These are phyloP conservation scores for Myzus persicae DNA, from an alignment of 1,140 invertebrate genomes.

Conservation along the genomic window DNA sequence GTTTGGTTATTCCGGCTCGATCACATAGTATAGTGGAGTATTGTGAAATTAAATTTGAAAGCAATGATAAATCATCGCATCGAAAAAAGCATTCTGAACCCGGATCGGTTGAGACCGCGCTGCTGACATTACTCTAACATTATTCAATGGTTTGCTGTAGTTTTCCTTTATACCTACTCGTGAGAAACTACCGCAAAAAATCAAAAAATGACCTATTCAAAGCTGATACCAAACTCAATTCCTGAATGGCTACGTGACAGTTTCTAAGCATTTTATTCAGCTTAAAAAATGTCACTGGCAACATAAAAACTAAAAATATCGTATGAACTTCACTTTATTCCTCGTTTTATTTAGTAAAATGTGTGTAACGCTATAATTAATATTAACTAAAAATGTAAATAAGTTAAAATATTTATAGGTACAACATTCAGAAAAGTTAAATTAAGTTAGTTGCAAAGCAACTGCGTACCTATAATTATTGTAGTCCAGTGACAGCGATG, in stretches of 20 bases:
- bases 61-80: not conserved
- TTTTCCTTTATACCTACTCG: not conserved
- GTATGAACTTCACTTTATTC: not conserved
- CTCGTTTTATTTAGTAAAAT: not conserved
- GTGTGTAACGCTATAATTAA: not conserved
- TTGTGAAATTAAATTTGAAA: not conserved
- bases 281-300: not conserved
- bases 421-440: not conserved
- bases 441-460: not conserved
- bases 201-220: conserved; percentile 16
- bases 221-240: not conserved
- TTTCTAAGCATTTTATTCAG: not conserved
- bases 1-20: not conserved
- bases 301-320: not conserved
- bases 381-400: not conserved
- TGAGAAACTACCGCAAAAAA: not conserved
- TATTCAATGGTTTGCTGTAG: not conserved
- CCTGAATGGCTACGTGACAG: not conserved
- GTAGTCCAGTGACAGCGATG: not conserved
- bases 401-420: not conserved
- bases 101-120: not conserved
- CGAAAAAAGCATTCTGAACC: not conserved
- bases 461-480: not conserved
- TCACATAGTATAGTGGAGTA: not conserved
- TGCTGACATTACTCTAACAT: not conserved